phyloP scores from a whole-genome alignment of 2,113 vertebrate genomes.

The Corvus cornix region DNA sequence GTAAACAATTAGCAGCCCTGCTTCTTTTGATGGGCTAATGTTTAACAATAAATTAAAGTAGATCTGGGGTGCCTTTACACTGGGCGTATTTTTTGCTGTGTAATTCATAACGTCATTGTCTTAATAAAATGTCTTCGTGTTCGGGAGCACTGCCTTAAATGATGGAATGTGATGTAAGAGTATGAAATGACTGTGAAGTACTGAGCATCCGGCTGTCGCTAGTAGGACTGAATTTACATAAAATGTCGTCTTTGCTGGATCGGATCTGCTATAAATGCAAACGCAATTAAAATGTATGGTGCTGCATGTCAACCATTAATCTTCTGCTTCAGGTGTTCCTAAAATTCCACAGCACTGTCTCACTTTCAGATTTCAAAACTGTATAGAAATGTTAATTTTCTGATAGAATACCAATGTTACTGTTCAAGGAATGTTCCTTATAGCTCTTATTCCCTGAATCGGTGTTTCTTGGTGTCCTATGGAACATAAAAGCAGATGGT shows the following conservation, averaged over 20 bases:
- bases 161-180: slow-evolving; percentile 51
- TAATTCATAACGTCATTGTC: slow-evolving; percentile 48
- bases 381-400: neutral
- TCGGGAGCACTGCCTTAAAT: slow-evolving; percentile 1
- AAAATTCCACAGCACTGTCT: neutral
- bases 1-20: neutral
- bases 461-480: neutral
- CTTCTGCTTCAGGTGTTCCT: slow-evolving; percentile 8
- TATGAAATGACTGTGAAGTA: slow-evolving; percentile 11
- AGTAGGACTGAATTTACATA: slow-evolving; percentile 15
- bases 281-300: neutral
- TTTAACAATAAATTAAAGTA: neutral
- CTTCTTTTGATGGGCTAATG: neutral
- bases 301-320: neutral
- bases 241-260: slow-evolving; percentile 17
- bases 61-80: neutral
- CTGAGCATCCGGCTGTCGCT: neutral
- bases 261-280: neutral
- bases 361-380: neutral
- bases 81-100: slow-evolving; percentile 11
- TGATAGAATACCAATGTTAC: neutral
- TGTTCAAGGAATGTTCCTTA: neutral
- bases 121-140: slow-evolving; percentile 39
- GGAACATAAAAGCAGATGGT: slow-evolving; percentile 20
- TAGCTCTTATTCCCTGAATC: neutral